Percentiles rank a stretch among this genome's conserved stretches.
Evolutionary conservation across 1,140 invertebrate genomes (phyloP).

Genomic region (Caenorhabditis tropicalis): DNA sequence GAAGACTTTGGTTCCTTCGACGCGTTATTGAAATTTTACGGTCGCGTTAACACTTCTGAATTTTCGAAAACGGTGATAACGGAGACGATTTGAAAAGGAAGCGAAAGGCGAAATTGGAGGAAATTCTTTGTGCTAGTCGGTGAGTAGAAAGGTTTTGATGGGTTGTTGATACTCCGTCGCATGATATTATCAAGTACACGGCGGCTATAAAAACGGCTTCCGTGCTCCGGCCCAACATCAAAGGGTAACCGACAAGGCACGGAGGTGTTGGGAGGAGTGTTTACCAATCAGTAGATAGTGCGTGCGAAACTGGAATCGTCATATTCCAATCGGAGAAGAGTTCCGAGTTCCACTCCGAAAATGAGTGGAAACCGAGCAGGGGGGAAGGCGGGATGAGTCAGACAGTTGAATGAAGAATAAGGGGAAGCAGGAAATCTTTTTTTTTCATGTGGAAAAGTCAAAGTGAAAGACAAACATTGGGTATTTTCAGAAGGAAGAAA

Average conservation of each 20-base stretch:
- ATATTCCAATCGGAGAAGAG: background rate
- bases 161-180: constrained; percentile 15
- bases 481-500: constrained; percentile 45
- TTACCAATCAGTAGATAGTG: constrained; percentile 39
- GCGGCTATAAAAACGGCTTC: constrained; percentile 36
- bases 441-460: background rate
- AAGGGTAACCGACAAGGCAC: constrained; percentile 29
- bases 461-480: background rate
- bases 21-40: constrained; percentile 3
- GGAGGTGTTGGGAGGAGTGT: constrained; percentile 15
- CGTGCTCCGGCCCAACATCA: constrained; percentile 26
- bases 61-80: background rate
- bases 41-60: background rate
- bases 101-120: background rate
- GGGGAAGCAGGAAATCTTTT: background rate
- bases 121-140: constrained; percentile 34
- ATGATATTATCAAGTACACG: constrained; percentile 36
- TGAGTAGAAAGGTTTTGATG: constrained; percentile 34
- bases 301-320: background rate
- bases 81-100: background rate
- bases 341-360: background rate
- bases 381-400: background rate
- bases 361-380: background rate
- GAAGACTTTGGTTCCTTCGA: background rate
- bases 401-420: background rate